Evolutionary conservation across 2,797 vertebrate species (phyloP), one percentile per base, ranked within the genome.

Genomic region (Coregonus suidteri): DNA sequence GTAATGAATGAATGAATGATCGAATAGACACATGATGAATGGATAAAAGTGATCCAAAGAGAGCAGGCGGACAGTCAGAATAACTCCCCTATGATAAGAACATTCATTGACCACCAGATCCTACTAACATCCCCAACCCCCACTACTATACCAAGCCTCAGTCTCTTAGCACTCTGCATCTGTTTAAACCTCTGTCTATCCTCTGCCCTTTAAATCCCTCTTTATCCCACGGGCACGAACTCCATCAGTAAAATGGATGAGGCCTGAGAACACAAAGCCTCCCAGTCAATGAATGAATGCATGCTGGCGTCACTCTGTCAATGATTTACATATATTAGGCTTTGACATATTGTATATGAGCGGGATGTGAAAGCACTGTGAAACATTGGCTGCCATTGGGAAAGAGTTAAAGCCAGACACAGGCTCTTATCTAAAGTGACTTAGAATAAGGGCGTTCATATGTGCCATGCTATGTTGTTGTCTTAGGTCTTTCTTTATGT

Each of bases 211-310:
- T 67, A 82, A 87, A 84, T 88, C 86, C 86, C 53, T 78, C 78
- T 70, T 65, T 59, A 77, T 65, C 82, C 37, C 41, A 1, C 76
- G 75, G 25, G 14, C 53, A 56, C 54, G 5, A 47, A 59, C n/a
- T 15, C 62, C 85, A 82, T 82, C 83, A 83, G 69, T 11, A 71
- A 83, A 75, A 85, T 85, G 75, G 73, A 85, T 75, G 71, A 77
- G 68, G 76, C 68, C 74, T 54, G 84, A 81, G 76, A 69, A 74
- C 81, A 75, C 76, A 83, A 87, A 88, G 72, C 85, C 89, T 85
- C 65, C 4, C 6, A 25, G 77, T 78, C 81, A 78, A 88, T 86
- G 83, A 85, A 82, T 80, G 82, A 70, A 73, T 73, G 77, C 69
- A 56, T n/a, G 15, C 5, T 18, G 15, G 7, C 64, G 1, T 65